Evolutionary conservation across 2,888 invertebrate species (phyloP), one percentile per base, ranked within the genome.

Genomic region (Epicampocera succincta): DNA sequence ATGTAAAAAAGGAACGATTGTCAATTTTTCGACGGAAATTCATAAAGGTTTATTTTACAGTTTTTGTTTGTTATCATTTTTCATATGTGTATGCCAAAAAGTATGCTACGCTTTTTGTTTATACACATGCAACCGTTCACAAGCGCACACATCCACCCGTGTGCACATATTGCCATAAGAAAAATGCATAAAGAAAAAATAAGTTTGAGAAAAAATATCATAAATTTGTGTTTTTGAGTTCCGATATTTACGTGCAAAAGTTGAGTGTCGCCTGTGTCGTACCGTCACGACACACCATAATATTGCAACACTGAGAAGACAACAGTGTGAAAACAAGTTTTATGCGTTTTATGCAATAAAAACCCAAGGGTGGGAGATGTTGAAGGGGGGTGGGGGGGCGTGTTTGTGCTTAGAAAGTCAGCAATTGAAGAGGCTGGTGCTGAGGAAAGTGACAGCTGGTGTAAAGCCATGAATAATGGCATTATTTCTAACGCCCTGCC

Each of bases 211-310:
- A 65, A 65, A 65, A 33, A 33, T 8, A 33, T 33, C 8, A 33
- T 40, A 63, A 61, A 58, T 71, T 71, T 79, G 56, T 80, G 56
- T 75, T 74, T 69, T 71, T 48, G 54, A 71, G 40, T 76, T 21
- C 25, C 60, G 52, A 76, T 61, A 72, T 76, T 81, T 73, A 63
- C 77, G 72, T 73, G 72, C 56, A 77, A 77, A 81, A 81, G 68
- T 81, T 81, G 74, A 77, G 69, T 74, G 81, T 81, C 81, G 81
- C 81, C 81, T 58, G 72, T 76, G 54, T 68, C 11, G 52, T 54
- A 60, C 15, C 40, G 48, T 44, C 44, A 54, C 33, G 61, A 33
- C 42, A 63, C 40, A 19, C 42, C 13, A 15, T 25, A 71, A 38
- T 60, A 15, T 25, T 12, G 25, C 40, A 40, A 60, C 21, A 48